Base-by-base conservation (phyloP, 2,797 vertebrate genomes). In the Chromis chromis region DNA sequence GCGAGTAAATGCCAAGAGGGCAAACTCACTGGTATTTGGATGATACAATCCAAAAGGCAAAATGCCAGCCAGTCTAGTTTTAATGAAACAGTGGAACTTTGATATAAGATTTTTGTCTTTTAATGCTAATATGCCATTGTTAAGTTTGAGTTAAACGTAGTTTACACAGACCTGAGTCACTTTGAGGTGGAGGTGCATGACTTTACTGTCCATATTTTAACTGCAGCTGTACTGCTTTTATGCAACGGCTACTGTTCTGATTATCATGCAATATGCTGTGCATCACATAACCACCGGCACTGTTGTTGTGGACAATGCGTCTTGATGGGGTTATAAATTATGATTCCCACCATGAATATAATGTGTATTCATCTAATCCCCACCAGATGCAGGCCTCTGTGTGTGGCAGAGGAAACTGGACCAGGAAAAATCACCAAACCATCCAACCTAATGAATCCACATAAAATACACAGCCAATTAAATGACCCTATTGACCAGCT, bases 1-100 rank as follows among this genome's bases (percentile, higher is more conserved):
- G 44, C 14, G 27, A 75, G 28, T 76, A 53, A 79, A 79, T 53
- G 58, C 19, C 65, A 74, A 13, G 31, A 48, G 8, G n/a, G 6
- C 10, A 58, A 59, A 55, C 25, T 33, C 54, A 11, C 31, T 65
- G 65, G n/a, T 50, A 57, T 70, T 56, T 75, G n/a, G 16, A 31
- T 12, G 2, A 54, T 1, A 40, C 22, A 59, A 62, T 70, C 54
- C 58, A 72, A 68, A 42, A 61, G 16, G 22, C 31, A 63, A 54
- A 65, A 70, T 59, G 5, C 60, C n/a, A 66, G 65, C 46, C 27
- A 42, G 53, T 21, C 22, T 36, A 61, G 40, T 55, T 65, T 66
- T 70, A 22, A 39, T 50, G 10, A 55, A 63, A 55, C 25, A 61
- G 44, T 0, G 1, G 10, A 63, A 65, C n/a, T 22, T 25, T 12